These are phyloP conservation scores for human (Homo sapiens) DNA, from an alignment of 2,113 vertebrate genomes.

Conservation along the genomic window DNA sequence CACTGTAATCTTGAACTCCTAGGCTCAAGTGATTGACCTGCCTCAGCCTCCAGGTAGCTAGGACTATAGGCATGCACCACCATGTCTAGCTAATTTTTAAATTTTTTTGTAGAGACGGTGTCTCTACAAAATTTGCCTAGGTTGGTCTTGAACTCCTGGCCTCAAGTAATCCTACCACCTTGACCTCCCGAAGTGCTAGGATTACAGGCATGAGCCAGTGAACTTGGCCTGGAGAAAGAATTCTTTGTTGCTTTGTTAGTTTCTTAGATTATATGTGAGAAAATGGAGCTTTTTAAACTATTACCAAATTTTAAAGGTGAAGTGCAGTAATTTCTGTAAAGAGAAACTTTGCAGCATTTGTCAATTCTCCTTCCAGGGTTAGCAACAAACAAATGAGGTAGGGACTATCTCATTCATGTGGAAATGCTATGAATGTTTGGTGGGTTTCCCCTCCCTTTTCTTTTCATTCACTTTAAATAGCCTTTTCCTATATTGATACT, in stretches of 20 bases:
- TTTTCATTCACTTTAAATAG: constrained; percentile 24
- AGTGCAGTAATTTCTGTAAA: constrained; percentile 79
- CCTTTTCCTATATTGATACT: constrained; percentile 81
- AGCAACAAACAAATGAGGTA: constrained; percentile 51
- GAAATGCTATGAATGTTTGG: constrained; percentile 57
- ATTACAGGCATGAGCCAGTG: no score
- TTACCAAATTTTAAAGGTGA: constrained; percentile 83
- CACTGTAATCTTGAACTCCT: no score
- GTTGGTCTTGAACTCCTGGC: no score
- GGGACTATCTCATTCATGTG: constrained; percentile 40
- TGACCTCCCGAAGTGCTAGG: no score
- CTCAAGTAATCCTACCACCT: no score
- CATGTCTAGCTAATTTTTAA: no score
- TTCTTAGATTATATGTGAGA: constrained; percentile 81
- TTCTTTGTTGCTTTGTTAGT: constrained; percentile 79
- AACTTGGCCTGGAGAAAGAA: background rate
- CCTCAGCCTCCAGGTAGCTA: no score
- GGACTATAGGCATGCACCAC: no score
- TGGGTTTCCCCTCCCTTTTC: background rate
- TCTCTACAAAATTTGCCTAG: no score
- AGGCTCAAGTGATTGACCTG: no score
- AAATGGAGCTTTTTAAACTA: constrained; percentile 84
- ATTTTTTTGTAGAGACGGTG: no score
- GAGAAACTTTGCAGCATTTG: constrained; percentile 71
- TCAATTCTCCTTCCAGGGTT: constrained; percentile 58